Evolutionary conservation across 2,113 vertebrate species (phyloP).

Genomic region (Chlamydotis undulata): DNA sequence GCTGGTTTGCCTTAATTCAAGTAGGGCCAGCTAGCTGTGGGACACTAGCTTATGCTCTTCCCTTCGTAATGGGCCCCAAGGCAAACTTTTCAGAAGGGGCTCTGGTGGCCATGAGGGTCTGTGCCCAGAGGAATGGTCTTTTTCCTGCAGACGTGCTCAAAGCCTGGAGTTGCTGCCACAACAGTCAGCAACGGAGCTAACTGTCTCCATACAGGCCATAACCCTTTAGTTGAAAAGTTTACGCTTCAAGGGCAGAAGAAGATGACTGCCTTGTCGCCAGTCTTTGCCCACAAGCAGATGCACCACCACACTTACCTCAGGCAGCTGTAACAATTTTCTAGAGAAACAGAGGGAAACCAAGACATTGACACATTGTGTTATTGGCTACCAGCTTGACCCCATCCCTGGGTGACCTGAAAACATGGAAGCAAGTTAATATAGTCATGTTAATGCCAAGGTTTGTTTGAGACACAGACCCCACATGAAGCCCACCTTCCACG

Average conservation of each 20-base stretch:
- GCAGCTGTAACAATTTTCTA: not conserved
- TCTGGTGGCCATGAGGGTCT: not conserved
- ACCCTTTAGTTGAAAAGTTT: not conserved
- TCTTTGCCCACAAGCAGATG: not conserved
- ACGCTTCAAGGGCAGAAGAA: not conserved
- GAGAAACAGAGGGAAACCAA: not conserved
- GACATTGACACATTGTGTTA: not conserved
- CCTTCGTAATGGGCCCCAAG: not conserved
- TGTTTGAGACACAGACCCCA: accelerated
- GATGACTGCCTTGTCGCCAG: not conserved
- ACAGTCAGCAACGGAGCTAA: not conserved
- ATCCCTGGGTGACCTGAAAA: not conserved
- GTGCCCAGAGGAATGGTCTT: not conserved
- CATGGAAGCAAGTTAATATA: accelerated
- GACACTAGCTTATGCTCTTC: not conserved
- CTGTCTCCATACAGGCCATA: too few relatives aligned
- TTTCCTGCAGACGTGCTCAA: not conserved
- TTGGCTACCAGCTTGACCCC: not conserved
- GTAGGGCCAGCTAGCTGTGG: not conserved
- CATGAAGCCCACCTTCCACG: not conserved
- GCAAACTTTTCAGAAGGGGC: not conserved
- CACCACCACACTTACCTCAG: not conserved
- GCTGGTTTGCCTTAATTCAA: not conserved
- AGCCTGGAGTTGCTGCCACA: not conserved
- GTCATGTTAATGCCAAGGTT: not conserved